Base-by-base conservation (phyloP, 2,888 invertebrate genomes). In the Dilophus febrilis region DNA sequence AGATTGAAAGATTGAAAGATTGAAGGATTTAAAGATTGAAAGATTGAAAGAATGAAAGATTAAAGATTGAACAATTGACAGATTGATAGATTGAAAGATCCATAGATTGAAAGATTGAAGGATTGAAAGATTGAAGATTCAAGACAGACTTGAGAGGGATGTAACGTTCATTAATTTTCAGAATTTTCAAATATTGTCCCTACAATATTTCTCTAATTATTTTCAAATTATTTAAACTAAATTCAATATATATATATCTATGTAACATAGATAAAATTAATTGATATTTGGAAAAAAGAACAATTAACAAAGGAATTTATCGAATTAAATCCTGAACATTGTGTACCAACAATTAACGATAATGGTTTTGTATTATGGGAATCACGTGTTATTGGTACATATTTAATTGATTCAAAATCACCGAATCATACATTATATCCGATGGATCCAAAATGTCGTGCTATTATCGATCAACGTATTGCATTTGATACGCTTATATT, bases 361-460 rank as follows among this genome's bases (percentile, higher is more conserved):
- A 67, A 72, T 42, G 76, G 74, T 11, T 74, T 76, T 51, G 54
- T 67, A 12, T 45, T 79, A 36, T 77, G 76, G 74, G 79, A 79
- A 54, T 75, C 76, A 48, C 67, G 72, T 29, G 76, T 77, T 8
- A 77, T 77, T 43, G 66, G 69, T 4, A 58, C 66, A 35, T 79
- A 78, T 53, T 61, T 78, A 45, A 72, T 68, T 1, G 67, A 68
- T 53, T 71, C 66, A 1, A 71, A 70, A 51, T 27, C 37, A 17
- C 42, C 45, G 4, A 67, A 72, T 48, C 71, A 71, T 43, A 53
- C 57, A 29, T 57, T 75, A 18, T 77, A 76, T 54, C 77, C 78
- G 1, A 67, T 64, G 45, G 72, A 75, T 51, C 54, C 61, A 0
- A 64, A 68, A 52, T 53, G 57, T 39, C 64, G 70, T 41, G 76